phyloP scores from a whole-genome alignment of 2,888 invertebrate genomes.

The Diarsia brunnea region DNA sequence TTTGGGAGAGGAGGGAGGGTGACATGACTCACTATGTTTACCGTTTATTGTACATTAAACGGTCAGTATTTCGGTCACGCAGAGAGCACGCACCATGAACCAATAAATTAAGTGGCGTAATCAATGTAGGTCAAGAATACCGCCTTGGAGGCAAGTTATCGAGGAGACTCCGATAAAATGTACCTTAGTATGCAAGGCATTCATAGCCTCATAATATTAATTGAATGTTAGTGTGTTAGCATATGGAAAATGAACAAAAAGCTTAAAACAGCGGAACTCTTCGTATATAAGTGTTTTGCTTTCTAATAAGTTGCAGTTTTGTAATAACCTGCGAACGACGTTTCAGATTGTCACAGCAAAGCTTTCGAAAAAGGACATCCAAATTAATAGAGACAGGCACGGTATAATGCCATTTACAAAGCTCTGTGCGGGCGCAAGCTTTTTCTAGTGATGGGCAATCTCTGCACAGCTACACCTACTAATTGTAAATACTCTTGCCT shows the following conservation, averaged over 20 bases:
- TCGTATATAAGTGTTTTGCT: not conserved
- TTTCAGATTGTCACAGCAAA: not conserved
- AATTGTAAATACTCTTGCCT: conserved; percentile 76
- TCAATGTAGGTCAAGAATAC: conserved; percentile 55
- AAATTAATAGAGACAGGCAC: conserved; percentile 13
- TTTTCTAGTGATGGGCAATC: conserved; percentile 39
- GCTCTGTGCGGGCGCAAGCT: conserved; percentile 56
- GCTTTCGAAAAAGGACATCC: conserved; percentile 5
- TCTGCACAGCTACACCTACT: conserved; percentile 60
- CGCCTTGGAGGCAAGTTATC: conserved; percentile 21
- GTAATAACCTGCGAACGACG: not conserved
- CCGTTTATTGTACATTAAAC: conserved; percentile 21
- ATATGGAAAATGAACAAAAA: conserved; percentile 10
- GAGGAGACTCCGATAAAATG: conserved; percentile 29
- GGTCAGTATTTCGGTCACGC: conserved; percentile 36
- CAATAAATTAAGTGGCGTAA: conserved; percentile 46
- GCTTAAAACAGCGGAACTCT: conserved; percentile 14
- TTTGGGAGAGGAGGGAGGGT: not conserved
- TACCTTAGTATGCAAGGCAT: conserved; percentile 13
- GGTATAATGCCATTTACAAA: conserved; percentile 66
- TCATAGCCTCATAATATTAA: not conserved
- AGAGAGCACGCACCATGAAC: conserved; percentile 36
- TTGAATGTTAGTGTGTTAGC: conserved; percentile 13
- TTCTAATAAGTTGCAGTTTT: conserved; percentile 9
- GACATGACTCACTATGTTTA: not conserved